Percentiles rank a stretch among this genome's conserved stretches.
phyloP scores from a whole-genome alignment of 2,113 vertebrate species.

The Plecturocebus donacophilus region DNA sequence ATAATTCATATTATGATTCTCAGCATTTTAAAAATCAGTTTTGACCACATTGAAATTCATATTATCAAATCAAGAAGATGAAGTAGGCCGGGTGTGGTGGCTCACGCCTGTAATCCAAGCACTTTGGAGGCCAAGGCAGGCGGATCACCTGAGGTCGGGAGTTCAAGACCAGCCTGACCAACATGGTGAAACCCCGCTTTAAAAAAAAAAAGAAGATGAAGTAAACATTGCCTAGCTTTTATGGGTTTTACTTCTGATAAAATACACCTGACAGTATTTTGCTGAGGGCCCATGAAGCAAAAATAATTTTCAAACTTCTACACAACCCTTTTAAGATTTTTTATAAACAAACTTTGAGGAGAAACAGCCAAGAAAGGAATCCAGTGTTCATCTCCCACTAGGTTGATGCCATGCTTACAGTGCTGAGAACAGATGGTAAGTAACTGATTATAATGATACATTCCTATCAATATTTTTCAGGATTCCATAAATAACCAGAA shows the following conservation, averaged over 20 bases:
- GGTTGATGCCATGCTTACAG: slow-evolving; percentile 20
- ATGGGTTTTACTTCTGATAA: slow-evolving; percentile 14
- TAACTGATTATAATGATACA: slow-evolving; percentile 66
- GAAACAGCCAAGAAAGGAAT: slow-evolving; percentile 10
- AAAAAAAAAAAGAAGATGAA: too few relatives aligned
- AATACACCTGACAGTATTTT: slow-evolving; percentile 3
- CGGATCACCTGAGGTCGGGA: too few relatives aligned
- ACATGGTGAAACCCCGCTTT: too few relatives aligned
- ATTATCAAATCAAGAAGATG: neutral
- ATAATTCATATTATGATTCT: neutral
- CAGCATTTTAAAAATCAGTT: slow-evolving; percentile 15
- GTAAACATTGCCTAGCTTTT: neutral
- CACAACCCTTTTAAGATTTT: neutral
- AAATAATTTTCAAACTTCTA: neutral
- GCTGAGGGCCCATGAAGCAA: neutral
- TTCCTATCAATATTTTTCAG: slow-evolving; percentile 76
- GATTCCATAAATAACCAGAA: slow-evolving; percentile 69
- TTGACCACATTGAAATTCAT: neutral
- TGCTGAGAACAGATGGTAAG: slow-evolving; percentile 75
- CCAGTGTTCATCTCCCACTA: slow-evolving; percentile 37
- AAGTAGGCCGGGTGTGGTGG: too few relatives aligned
- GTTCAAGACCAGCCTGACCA: too few relatives aligned
- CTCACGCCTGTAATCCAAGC: too few relatives aligned
- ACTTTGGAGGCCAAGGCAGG: too few relatives aligned
- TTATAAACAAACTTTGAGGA: neutral